Evolutionary conservation across 2,888 invertebrate species (phyloP), one percentile per base, ranked within the genome.

Genomic region (Scaptomyza polygonia): DNA sequence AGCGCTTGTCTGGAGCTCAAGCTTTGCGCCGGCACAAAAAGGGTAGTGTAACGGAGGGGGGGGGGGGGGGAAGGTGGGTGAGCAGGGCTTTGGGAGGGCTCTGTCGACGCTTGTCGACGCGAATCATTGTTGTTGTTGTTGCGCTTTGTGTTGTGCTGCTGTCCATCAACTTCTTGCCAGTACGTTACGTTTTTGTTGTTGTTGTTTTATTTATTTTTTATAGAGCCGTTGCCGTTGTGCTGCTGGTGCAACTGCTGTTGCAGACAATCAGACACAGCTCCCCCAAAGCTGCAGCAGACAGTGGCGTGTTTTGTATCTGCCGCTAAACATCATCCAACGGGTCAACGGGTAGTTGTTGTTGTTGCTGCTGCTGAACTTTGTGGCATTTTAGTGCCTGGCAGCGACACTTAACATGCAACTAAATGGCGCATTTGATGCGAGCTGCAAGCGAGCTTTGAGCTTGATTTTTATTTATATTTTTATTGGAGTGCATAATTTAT

Each of bases 331-430:
- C 76, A 69, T 72, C 86, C 85, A 67, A 76, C 79, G 67, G 73
- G 77, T 79, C 86, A 79, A 51, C 68, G 61, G n/a, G n/a, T 64
- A 63, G 57, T 64, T 52, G 57, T 49, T 62, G 65, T 21, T 49
- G 54, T 30, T 61, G 57, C 43, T 59, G 53, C 40, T 36, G 52
- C 63, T 71, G 79, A 79, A 75, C 72, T 76, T 72, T 80, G 85
- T 74, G 82, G 87, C 85, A 77, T 86, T 84, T 74, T 75, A 86
- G 72, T 82, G 85, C 78, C 84, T 75, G 73, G 75, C 81, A 72
- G 85, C 87, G 77, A 86, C 81, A 82, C 85, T 82, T 80, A 84
- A 86, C 81, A 82, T 84, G 87, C 82, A 86, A 84, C 82, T 80
- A 78, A 78, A 78, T 77, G 78, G 79, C 70, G 69, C 78, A 74